Evolutionary conservation across 2,797 vertebrate species (phyloP).

Genomic region (Amblyraja radiata): DNA sequence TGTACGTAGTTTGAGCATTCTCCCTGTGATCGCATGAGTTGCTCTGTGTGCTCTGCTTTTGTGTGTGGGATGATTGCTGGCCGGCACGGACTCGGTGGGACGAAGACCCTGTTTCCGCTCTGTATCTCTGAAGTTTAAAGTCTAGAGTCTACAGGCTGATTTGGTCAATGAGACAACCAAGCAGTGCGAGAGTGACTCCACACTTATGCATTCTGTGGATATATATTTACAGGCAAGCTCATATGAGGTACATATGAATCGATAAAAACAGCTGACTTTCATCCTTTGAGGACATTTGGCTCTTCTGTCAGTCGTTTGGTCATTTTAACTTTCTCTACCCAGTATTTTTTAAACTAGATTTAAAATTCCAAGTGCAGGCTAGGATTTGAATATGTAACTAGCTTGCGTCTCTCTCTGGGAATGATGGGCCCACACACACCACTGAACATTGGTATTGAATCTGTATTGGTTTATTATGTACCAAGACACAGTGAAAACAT

Average conservation of each 20-base stretch:
- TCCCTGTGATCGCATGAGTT: no score
- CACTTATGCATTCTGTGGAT: neutral
- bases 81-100: no score
- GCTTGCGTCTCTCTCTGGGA: neutral
- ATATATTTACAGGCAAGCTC: neutral
- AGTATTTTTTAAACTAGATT: neutral
- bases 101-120: no score
- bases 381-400: neutral
- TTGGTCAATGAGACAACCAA: neutral
- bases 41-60: no score
- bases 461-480: no score
- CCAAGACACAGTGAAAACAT: no score
- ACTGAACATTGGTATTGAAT: no score
- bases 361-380: neutral
- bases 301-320: neutral
- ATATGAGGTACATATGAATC: neutral
- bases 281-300: neutral
- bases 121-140: no score
- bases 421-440: no score
- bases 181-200: neutral
- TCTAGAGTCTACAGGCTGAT: no score
- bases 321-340: neutral
- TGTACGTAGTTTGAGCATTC: no score
- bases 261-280: neutral
- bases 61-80: no score